These are phyloP conservation scores for Saimiri boliviensis DNA, from an alignment of 2,113 vertebrate species.

Conservation along the genomic window DNA sequence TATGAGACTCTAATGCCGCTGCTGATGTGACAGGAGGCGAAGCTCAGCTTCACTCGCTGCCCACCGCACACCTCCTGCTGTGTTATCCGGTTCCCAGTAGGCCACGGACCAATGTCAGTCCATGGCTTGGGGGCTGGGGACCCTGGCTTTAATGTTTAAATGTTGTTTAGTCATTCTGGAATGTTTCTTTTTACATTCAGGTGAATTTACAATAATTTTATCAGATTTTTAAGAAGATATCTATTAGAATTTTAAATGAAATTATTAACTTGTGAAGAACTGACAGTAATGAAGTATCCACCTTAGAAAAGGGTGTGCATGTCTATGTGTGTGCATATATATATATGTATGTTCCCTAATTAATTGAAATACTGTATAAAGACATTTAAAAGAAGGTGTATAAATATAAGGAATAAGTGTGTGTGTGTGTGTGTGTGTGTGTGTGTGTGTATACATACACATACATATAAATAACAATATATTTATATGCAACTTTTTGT, in stretches of 20 bases:
- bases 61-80: no score
- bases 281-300: background rate
- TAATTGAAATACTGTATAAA: background rate
- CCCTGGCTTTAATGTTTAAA: background rate
- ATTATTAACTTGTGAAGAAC: background rate
- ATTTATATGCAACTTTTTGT: background rate
- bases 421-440: background rate
- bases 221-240: background rate
- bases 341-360: background rate
- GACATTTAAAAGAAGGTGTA: background rate
- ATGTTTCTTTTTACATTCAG: background rate
- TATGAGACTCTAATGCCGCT: no score
- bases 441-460: no score
- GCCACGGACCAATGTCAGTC: no score
- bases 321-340: background rate
- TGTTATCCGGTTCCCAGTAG: no score
- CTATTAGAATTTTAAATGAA: constrained; percentile 18
- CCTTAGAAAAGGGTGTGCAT: background rate
- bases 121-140: no score
- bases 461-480: background rate
- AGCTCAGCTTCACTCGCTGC: no score
- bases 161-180: background rate
- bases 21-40: no score
- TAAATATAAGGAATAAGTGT: background rate
- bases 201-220: background rate